These are phyloP conservation scores for Drosophila nr. fundita DNA, from an alignment of 2,888 invertebrate genomes.

Conservation along the genomic window DNA sequence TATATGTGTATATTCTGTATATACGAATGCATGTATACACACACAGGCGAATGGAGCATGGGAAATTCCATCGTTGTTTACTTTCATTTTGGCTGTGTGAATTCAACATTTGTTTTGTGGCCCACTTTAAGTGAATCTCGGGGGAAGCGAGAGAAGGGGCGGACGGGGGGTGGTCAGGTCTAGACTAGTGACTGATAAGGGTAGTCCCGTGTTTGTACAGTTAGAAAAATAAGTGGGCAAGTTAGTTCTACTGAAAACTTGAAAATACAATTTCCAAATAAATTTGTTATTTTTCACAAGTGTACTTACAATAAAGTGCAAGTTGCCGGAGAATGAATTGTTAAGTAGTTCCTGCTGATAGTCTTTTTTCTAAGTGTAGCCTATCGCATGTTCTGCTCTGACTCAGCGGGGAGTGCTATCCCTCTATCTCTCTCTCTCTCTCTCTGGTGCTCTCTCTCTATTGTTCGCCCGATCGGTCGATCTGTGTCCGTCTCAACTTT, in stretches of 20 bases:
- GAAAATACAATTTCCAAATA: background rate
- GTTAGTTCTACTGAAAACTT: background rate
- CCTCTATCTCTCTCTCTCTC: background rate
- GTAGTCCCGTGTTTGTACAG: conserved; percentile 13
- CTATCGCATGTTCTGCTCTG: conserved; percentile 23
- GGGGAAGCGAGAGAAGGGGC: background rate
- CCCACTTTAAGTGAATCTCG: conserved; percentile 35
- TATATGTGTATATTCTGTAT: background rate
- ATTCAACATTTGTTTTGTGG: conserved; percentile 40
- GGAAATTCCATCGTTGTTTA: conserved; percentile 53
- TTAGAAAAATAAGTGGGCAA: background rate
- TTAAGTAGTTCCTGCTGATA: background rate
- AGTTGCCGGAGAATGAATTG: too few species aligned
- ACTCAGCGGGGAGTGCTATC: conserved; percentile 24
- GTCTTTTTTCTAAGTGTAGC: background rate
- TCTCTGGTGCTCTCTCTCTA: background rate
- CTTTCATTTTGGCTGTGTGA: conserved; percentile 49
- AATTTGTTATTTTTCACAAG: too few species aligned
- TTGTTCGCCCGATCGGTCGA: background rate
- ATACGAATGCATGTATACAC: conserved; percentile 10
- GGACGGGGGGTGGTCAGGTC: background rate
- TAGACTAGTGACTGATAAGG: conserved; percentile 38
- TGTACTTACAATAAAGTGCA: background rate
- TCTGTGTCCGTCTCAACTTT: background rate
- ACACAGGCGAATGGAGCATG: conserved; percentile 27